These are phyloP conservation scores for Tolmerus cingulatus DNA, from an alignment of 2,888 invertebrate genomes.

Conservation along the genomic window DNA sequence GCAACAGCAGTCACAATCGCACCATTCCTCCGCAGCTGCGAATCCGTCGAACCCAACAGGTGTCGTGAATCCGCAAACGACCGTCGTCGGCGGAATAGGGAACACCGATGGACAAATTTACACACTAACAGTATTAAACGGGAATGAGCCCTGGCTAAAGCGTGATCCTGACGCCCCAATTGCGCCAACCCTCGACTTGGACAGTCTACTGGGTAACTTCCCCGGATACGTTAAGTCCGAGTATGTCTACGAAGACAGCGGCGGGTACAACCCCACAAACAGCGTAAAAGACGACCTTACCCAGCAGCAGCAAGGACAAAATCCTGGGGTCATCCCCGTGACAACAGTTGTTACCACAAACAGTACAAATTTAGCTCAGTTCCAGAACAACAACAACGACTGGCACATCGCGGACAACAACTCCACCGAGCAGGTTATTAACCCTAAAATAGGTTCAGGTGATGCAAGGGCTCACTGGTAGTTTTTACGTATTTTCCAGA, in stretches of 20 bases:
- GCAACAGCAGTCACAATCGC: constrained; percentile 61
- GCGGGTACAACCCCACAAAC: constrained; percentile 73
- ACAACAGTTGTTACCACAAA: constrained; percentile 53
- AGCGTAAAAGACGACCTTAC: constrained; percentile 68
- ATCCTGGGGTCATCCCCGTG: constrained; percentile 52
- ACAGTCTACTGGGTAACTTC: constrained; percentile 80
- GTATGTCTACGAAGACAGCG: constrained; percentile 80
- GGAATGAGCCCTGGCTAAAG: constrained; percentile 74
- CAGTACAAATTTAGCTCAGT: constrained; percentile 67
- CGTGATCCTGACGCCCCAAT: constrained; percentile 69
- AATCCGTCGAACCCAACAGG: constrained; percentile 58
- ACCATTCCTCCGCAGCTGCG: constrained; percentile 64
- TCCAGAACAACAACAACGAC: constrained; percentile 79
- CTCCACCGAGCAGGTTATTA: constrained; percentile 62
- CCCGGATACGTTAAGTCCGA: constrained; percentile 75
- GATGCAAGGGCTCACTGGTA: background rate
- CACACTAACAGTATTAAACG: constrained; percentile 85
- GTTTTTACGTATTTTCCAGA: constrained; percentile 54
- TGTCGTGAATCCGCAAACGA: constrained; percentile 53
- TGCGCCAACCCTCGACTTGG: constrained; percentile 74
- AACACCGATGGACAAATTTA: constrained; percentile 83
- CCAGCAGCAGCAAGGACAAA: constrained; percentile 49
- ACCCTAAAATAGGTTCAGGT: background rate
- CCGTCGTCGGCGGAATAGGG: constrained; percentile 60
- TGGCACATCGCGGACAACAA: constrained; percentile 83